Evolutionary conservation across 2,113 vertebrate species (phyloP), one percentile per base, ranked within the genome.

Genomic region (Oplegnathus fasciatus): DNA sequence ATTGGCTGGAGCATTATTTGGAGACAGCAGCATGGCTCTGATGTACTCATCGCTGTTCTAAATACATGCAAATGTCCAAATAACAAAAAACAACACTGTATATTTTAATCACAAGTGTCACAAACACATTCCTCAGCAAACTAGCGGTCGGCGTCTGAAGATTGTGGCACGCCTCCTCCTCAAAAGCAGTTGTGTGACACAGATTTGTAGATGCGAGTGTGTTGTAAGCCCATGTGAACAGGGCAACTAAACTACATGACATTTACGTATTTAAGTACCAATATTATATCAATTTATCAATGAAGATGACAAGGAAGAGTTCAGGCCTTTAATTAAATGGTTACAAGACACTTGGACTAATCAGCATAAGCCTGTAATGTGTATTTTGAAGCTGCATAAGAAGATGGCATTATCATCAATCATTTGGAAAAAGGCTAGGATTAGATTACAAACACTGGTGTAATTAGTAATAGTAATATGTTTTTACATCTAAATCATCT

Each of bases 51-150:
- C 5, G 11, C 18, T 28, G 20, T 22, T 22, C 18, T 20, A 26
- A 82, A 69, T n/a, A 55, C 20, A 52, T 30, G n/a, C 46, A 69
- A 52, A 83, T 50, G 9, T 34, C 50, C 37, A 46, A 81, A n/a
- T 81, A 44, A 64, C 34, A 52, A 28, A 55, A 18, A 28, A 80
- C n/a, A 55, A 37, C 52, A 37, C 14, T 68, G n/a, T 2, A 7
- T 54, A 48, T 42, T 32, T 52, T 6, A n/a, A 65, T 34, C n/a
- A 54, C 30, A 17, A 6, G 18, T 55, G 69, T 57, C 80, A 66
- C 15, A 66, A 66, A 55, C 26, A 44, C 14, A 34, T 73, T 81
- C 69, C 55, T 55, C 4, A 66, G 28, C 2, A 1, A 40, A 65
- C 30, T 61, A 11, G 24, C 14, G 13, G 32, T 48, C 18, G 0